Conservation (phyloP, 2,113 vertebrate species). For the Ailurus styani region DNA sequence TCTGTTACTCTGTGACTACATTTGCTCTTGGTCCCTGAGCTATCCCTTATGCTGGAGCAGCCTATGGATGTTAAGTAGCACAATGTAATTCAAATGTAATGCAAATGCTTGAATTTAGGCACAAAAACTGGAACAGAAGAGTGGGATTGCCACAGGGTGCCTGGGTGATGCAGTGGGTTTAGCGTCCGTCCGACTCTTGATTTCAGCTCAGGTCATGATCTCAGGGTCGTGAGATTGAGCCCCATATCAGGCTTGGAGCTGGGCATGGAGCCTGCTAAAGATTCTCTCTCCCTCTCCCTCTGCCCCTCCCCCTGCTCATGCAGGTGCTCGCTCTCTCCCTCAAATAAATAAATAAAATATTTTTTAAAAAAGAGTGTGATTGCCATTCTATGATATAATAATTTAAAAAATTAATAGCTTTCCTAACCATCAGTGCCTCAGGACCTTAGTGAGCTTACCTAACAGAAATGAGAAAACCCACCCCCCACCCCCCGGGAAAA, state of each 20-base stretch:
- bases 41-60: not conserved
- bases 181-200: not conserved
- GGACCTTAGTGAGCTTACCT: not conserved
- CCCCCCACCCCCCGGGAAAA: not conserved
- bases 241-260: accelerated
- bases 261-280: not conserved
- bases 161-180: not conserved
- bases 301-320: not conserved
- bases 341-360: not conserved
- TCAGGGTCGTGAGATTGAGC: not conserved
- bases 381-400: not conserved
- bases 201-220: not conserved
- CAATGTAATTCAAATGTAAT: not conserved
- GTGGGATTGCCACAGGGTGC: not conserved
- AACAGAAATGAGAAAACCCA: not conserved
- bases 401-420: not conserved
- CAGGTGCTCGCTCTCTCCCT: not conserved
- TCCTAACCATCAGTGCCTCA: not conserved
- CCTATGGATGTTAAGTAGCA: not conserved
- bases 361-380: not conserved
- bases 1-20: not conserved
- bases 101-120: not conserved
- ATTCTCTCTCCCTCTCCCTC: not conserved
- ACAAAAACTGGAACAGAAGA: not conserved
- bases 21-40: not conserved